These are phyloP conservation scores for Xestia xanthographa DNA, from an alignment of 2,888 invertebrate species.

Conservation along the genomic window DNA sequence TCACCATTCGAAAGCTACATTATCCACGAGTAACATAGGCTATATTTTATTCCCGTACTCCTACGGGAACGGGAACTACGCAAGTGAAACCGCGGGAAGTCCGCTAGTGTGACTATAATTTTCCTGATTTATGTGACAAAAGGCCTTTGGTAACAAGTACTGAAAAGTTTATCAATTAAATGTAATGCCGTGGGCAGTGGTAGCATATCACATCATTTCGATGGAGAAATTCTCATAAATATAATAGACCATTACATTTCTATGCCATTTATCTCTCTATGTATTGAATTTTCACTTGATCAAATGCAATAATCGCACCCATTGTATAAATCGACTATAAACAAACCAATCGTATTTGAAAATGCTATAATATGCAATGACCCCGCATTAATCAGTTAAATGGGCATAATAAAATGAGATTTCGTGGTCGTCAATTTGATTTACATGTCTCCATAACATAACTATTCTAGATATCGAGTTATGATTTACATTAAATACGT, in stretches of 20 bases:
- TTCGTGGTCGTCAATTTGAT: constrained; percentile 49
- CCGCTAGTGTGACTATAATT: not conserved
- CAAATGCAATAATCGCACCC: constrained; percentile 15
- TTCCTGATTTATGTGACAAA: not conserved
- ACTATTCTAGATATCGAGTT: constrained; percentile 53
- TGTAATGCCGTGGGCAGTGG: not conserved
- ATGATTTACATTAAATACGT: constrained; percentile 56
- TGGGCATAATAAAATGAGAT: constrained; percentile 49
- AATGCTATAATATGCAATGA: constrained; percentile 27
- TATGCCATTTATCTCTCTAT: too few relatives aligned
- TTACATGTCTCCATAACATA: constrained; percentile 46
- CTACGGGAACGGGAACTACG: too few relatives aligned
- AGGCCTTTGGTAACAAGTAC: not conserved
- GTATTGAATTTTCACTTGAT: constrained; percentile 27
- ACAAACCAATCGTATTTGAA: constrained; percentile 27
- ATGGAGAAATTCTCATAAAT: not conserved
- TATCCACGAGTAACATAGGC: too few relatives aligned
- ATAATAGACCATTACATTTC: not conserved
- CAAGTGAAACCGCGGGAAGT: too few relatives aligned
- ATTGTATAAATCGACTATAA: constrained; percentile 19
- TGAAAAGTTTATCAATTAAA: not conserved
- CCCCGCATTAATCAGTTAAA: constrained; percentile 48
- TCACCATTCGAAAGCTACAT: too few relatives aligned
- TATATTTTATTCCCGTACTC: too few relatives aligned
- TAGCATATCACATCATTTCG: accelerated